phyloP scores from a whole-genome alignment of 1,140 invertebrate species.

The Platorchestia sp. region DNA sequence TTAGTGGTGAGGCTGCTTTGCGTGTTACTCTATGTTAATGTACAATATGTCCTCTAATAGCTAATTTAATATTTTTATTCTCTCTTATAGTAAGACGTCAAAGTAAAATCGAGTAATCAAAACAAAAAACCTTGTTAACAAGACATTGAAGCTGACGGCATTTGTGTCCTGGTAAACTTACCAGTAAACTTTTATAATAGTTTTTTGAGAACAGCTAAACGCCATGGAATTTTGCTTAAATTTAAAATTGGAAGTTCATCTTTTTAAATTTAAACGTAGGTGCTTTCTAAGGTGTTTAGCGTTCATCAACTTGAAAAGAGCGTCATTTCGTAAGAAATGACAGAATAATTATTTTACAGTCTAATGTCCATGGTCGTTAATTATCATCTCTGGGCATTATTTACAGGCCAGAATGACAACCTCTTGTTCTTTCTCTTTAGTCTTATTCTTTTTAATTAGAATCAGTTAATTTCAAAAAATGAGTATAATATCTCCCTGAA shows the following conservation, averaged over 20 bases:
- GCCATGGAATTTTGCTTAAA: not conserved
- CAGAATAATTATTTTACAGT: too few relatives aligned
- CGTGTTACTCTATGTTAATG: slow-evolving; percentile 24
- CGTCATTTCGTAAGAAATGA: too few relatives aligned
- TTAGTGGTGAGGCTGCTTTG: not conserved
- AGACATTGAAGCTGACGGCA: not conserved
- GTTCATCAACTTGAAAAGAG: not conserved
- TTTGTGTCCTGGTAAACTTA: not conserved
- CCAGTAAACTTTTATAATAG: not conserved
- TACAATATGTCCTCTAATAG: not conserved
- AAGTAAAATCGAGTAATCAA: not conserved
- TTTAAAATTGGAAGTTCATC: not conserved
- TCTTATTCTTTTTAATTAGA: too few relatives aligned
- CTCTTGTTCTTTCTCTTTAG: too few relatives aligned
- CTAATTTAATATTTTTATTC: not conserved
- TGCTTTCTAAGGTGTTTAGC: not conserved
- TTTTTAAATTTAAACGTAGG: not conserved
- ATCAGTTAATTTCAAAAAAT: too few relatives aligned
- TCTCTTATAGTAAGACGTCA: not conserved
- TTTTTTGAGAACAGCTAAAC: not conserved
- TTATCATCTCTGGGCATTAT: too few relatives aligned
- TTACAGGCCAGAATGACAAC: too few relatives aligned
- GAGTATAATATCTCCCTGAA: too few relatives aligned
- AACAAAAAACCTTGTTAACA: not conserved
- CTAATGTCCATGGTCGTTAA: too few relatives aligned